These are phyloP conservation scores for Otus sunia DNA, from an alignment of 2,113 vertebrate genomes.

Conservation along the genomic window DNA sequence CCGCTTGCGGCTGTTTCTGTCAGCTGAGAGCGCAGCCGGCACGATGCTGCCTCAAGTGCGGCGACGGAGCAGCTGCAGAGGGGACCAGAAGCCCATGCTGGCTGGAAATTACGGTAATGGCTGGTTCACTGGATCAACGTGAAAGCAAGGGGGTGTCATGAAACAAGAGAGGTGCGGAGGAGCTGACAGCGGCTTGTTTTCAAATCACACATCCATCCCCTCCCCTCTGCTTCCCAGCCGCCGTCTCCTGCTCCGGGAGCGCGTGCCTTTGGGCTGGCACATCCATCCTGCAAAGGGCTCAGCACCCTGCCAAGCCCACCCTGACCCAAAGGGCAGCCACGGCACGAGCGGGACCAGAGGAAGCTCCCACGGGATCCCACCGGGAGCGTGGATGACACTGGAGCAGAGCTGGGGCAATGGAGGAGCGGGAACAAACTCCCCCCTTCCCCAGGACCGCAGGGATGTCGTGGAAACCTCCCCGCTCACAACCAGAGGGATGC, in stretches of 20 bases:
- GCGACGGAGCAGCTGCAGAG: not conserved
- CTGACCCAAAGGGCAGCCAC: not conserved
- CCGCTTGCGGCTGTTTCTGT: not conserved
- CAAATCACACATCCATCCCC: not conserved
- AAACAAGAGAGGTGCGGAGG: not conserved
- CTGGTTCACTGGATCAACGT: not conserved
- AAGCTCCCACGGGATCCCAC: not conserved
- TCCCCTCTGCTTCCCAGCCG: not conserved
- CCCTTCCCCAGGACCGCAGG: not conserved
- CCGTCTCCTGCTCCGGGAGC: not conserved
- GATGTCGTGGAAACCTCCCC: not conserved
- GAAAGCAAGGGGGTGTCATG: not conserved
- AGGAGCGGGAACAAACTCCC: not conserved
- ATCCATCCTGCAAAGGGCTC: not conserved
- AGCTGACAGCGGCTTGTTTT: not conserved
- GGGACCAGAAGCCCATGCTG: not conserved
- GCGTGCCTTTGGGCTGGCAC: accelerated
- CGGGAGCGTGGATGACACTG: accelerated
- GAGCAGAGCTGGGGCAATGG: accelerated
- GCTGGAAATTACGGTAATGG: not conserved
- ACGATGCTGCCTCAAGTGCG: not conserved
- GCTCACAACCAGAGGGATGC: not conserved
- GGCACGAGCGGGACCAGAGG: not conserved
- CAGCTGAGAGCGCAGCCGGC: not conserved
- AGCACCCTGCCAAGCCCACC: not conserved